phyloP scores from a whole-genome alignment of 1,140 invertebrate genomes.

The Cherax quadricarinatus region DNA sequence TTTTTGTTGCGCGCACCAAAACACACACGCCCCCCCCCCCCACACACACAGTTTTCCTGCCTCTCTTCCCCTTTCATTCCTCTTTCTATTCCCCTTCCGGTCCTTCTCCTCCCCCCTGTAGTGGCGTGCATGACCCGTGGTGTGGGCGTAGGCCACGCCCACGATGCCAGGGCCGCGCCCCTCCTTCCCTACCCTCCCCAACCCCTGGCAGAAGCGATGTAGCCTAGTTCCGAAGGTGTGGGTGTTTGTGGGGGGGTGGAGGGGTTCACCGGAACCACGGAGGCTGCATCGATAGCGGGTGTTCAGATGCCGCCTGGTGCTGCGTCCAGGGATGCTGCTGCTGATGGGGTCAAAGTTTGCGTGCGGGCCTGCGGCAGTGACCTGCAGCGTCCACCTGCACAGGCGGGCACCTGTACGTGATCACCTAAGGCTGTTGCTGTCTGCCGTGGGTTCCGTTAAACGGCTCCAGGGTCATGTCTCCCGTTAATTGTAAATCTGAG shows the following conservation, averaged over 20 bases:
- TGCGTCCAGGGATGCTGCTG: conserved; percentile 13
- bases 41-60: too few species aligned
- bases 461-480: too few species aligned
- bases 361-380: neutral
- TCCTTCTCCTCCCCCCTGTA: neutral
- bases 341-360: conserved; percentile 6
- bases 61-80: neutral
- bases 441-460: too few species aligned
- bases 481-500: too few species aligned
- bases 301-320: conserved; percentile 24
- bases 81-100: neutral
- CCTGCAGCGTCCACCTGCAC: neutral
- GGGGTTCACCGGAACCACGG: conserved; percentile 39
- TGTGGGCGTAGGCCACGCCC: neutral
- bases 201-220: conserved; percentile 8
- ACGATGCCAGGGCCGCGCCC: neutral
- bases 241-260: neutral
- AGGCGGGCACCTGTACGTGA: too few species aligned
- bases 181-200: neutral
- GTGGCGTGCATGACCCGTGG: neutral
- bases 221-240: conserved; percentile 41
- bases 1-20: too few species aligned
- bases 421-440: too few species aligned
- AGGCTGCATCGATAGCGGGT: conserved; percentile 14
- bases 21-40: too few species aligned